Evolutionary conservation across 2,797 vertebrate species (phyloP).

Genomic region (Tokudaia muenninki): DNA sequence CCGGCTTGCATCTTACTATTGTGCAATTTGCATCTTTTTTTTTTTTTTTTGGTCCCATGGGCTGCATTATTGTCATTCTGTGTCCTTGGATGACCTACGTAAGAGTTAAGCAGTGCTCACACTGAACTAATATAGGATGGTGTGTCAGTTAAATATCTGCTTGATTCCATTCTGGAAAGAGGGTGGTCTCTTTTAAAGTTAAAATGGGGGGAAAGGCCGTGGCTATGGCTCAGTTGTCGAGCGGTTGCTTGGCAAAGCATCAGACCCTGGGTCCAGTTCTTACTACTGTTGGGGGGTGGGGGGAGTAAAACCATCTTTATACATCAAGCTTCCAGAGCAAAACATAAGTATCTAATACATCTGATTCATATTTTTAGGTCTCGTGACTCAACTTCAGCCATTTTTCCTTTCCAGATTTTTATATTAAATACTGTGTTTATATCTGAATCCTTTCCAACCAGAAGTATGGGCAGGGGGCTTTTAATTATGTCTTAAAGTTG

Average conservation of each 20-base stretch:
- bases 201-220: not conserved
- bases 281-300: not conserved
- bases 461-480: not conserved
- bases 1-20: slow-evolving; percentile 71
- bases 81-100: slow-evolving; percentile 40
- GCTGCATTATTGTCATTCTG: slow-evolving; percentile 74
- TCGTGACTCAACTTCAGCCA: not conserved
- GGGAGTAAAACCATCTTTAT: not conserved
- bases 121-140: slow-evolving; percentile 43
- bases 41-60: slow-evolving; percentile 77
- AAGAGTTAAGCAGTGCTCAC: slow-evolving; percentile 52
- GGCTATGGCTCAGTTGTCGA: not conserved
- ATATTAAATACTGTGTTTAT: not conserved
- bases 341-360: not conserved
- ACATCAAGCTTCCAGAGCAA: not conserved
- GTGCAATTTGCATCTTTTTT: slow-evolving; percentile 82
- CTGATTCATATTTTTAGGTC: slow-evolving; percentile 38
- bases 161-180: slow-evolving; percentile 46
- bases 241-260: not conserved
- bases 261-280: not conserved
- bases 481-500: not conserved
- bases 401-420: not conserved
- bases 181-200: not conserved
- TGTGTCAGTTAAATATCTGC: slow-evolving; percentile 50
- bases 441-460: slow-evolving; percentile 2